phyloP scores from a whole-genome alignment of 2,797 vertebrate species.

The Onychomys leucogaster region DNA sequence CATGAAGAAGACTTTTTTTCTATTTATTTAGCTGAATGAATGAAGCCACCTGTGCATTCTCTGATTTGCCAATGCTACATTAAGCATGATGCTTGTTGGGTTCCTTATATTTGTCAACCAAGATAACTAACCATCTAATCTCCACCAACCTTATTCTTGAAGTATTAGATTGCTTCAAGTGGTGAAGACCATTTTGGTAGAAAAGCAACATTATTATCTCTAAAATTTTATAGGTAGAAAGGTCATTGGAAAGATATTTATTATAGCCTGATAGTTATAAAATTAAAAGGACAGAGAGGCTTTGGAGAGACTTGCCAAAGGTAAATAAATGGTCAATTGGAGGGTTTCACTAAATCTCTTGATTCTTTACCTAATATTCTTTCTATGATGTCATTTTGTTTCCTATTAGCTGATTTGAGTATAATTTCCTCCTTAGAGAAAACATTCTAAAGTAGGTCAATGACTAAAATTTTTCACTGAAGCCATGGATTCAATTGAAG shows the following conservation, averaged over 20 bases:
- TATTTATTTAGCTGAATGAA: too few relatives aligned
- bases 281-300: neutral
- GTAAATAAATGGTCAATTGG: neutral
- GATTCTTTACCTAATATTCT: neutral
- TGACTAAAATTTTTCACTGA: neutral
- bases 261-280: neutral
- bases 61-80: too few relatives aligned
- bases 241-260: neutral
- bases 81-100: too few relatives aligned
- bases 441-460: neutral
- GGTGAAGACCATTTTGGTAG: too few relatives aligned
- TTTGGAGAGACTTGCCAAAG: neutral
- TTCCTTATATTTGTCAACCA: too few relatives aligned
- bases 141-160: too few relatives aligned
- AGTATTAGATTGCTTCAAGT: too few relatives aligned
- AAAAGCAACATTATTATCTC: too few relatives aligned
- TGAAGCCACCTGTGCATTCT: too few relatives aligned
- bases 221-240: constrained; percentile 39
- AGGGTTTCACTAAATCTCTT: neutral
- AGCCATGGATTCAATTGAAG: neutral
- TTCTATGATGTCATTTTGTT: neutral
- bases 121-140: too few relatives aligned
- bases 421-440: neutral
- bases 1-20: neutral
- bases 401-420: neutral